Base-by-base conservation (phyloP, 2,888 invertebrate genomes). In the Zygaena filipendulae region DNA sequence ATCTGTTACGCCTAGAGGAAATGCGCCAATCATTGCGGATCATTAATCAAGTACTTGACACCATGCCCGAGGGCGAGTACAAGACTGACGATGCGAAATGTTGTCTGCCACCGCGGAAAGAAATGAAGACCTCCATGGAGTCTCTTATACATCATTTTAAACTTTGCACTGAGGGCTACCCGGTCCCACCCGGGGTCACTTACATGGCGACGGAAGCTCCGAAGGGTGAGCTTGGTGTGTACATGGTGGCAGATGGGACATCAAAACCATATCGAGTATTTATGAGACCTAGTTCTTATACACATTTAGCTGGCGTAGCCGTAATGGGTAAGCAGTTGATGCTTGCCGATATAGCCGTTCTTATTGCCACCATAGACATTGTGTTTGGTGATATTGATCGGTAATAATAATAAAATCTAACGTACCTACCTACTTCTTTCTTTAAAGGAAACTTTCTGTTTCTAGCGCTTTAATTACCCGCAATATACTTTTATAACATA, bases 101-200 rank as follows among this genome's bases (percentile, higher is more conserved):
- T 18, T 62, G 77, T 8, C 85, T 92, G 3, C 94, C 95, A 2
- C 82, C 68, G 19, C 80, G 93, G 38, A 69, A 64, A 2, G 89
- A 91, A 68, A 95, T 95, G 94, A 95, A 95, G 75, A 86, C 83
- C 3, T 84, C 84, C 4, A 95, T 94, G 94, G 94, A 95, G 61
- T 84, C 91, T 1, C 67, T 94, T 23, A 95, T 95, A 48, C 93
- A 95, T 61, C 94, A 95, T 56, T 94, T 95, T 62, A 95, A 95
- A 59, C 77, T 91, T 34, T 95, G 87, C 57, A 84, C 88, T 2
- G 88, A 91, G 62, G 95, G 94, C 1, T 90, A 87, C 58, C 79
- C 82, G 13, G 93, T 95, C 11, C 94, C 95, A 1, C 90, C 95
- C 10, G 95, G 95, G 1, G 62, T 82, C 2, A 91, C 92, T 0